Evolutionary conservation across 1,140 invertebrate genomes (phyloP).

Genomic region (Yoshiicerus persimilis): DNA sequence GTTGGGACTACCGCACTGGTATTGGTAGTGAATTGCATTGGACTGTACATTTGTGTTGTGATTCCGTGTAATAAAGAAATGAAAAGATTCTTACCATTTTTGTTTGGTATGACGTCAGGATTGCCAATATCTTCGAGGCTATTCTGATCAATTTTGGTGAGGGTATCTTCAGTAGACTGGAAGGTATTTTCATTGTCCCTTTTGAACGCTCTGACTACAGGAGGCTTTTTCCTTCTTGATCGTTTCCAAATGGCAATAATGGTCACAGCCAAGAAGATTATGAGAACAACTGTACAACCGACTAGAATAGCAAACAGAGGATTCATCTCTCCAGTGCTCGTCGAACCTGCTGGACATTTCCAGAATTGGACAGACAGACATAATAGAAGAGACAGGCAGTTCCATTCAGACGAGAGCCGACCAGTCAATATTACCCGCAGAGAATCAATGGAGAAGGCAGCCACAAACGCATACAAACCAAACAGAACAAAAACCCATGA

Average conservation of each 20-base stretch:
- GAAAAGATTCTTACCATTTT: slow-evolving; percentile 68
- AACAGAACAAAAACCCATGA: background rate
- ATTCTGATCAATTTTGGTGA: slow-evolving; percentile 49
- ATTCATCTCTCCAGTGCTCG: slow-evolving; percentile 38
- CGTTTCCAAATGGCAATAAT: slow-evolving; percentile 49
- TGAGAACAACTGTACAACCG: slow-evolving; percentile 44
- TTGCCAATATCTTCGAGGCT: slow-evolving; percentile 53
- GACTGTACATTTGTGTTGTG: background rate
- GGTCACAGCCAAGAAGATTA: slow-evolving; percentile 43
- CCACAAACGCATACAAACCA: background rate
- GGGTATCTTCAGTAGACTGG: slow-evolving; percentile 30
- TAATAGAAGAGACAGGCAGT: background rate
- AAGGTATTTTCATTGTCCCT: slow-evolving; percentile 44
- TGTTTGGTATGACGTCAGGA: slow-evolving; percentile 80
- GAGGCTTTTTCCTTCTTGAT: slow-evolving; percentile 47
- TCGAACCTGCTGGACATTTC: slow-evolving; percentile 29
- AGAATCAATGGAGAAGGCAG: background rate
- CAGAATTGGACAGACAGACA: background rate
- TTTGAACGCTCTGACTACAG: slow-evolving; percentile 38
- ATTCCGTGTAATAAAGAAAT: background rate
- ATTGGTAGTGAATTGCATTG: background rate
- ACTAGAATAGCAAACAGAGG: slow-evolving; percentile 48
- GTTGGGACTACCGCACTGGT: too few species aligned
- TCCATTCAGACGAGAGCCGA: background rate
- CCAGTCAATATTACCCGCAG: background rate